Evolutionary conservation across 2,797 vertebrate genomes (phyloP).

Genomic region (Astyanax mexicanus): DNA sequence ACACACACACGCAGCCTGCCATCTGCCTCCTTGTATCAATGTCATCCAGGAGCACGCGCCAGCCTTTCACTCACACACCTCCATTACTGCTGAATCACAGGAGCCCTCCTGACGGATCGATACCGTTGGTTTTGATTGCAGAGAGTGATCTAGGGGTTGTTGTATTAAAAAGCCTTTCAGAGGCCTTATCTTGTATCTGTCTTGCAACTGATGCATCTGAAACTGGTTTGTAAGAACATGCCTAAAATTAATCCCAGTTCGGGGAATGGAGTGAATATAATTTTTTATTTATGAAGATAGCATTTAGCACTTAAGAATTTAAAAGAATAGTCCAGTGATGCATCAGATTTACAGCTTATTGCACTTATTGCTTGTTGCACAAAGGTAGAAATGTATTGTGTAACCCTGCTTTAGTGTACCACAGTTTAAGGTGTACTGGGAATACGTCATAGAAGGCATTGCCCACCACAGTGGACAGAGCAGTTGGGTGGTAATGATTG

Average conservation of each 20-base stretch:
- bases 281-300: neutral
- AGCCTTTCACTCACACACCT: constrained; percentile 9
- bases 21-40: constrained; percentile 40
- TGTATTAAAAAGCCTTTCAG: neutral
- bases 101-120: neutral
- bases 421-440: no score
- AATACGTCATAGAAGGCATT: no score
- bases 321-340: no score
- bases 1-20: constrained; percentile 6
- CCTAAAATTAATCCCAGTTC: neutral
- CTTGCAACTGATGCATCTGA: neutral
- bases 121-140: neutral
- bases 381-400: no score
- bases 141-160: neutral
- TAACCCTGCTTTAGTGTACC: no score
- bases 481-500: no score
- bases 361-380: no score
- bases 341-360: no score
- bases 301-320: neutral
- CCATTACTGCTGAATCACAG: constrained; percentile 12
- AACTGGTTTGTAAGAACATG: neutral
- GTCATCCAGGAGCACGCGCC: constrained; percentile 17
- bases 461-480: no score
- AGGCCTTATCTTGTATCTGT: neutral
- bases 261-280: neutral